Evolutionary conservation across 2,797 vertebrate genomes (phyloP).

Genomic region (Buceros bicornis): DNA sequence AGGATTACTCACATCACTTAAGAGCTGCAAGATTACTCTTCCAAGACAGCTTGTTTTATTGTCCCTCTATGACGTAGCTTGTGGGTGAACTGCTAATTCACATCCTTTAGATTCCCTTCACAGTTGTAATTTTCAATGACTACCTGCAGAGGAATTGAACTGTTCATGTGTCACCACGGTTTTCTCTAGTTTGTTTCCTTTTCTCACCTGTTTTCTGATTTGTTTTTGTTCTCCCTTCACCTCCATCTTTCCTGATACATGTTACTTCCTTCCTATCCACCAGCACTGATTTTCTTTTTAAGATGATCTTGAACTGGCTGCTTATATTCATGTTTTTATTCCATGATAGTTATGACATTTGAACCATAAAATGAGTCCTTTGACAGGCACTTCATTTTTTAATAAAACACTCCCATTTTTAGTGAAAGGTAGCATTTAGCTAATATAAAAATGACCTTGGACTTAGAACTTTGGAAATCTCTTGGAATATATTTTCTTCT

Average conservation of each 20-base stretch:
- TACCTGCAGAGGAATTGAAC: neutral
- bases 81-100: slow-evolving; percentile 17
- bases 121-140: neutral
- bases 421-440: neutral
- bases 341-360: neutral
- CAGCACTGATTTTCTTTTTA: neutral
- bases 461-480: neutral
- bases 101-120: neutral
- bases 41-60: neutral
- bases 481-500: neutral
- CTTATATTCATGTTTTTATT: neutral
- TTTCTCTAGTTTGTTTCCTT: neutral
- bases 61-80: neutral
- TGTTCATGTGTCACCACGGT: neutral
- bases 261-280: neutral
- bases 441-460: neutral
- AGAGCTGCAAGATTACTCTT: slow-evolving; percentile 22
- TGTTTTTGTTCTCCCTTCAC: neutral
- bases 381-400: neutral
- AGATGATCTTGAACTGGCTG: neutral
- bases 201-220: neutral
- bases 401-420: neutral
- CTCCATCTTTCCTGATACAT: neutral
- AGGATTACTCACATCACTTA: neutral
- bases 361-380: neutral